Evolutionary conservation across 2,888 invertebrate species (phyloP).

Genomic region (Gastrophysa polygoni): DNA sequence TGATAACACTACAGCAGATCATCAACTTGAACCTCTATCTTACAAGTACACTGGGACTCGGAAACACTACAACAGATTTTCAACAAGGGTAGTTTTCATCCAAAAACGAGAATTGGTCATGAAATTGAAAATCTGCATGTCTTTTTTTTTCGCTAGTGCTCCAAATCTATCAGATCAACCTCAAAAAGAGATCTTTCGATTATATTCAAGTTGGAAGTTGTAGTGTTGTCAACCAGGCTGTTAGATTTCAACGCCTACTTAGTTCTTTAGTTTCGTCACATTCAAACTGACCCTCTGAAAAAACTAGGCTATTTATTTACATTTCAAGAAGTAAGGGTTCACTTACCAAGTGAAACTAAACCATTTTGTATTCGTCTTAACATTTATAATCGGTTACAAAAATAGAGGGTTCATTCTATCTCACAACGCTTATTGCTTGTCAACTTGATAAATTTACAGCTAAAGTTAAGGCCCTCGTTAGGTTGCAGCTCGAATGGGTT

Average conservation of each 20-base stretch:
- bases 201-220: no score
- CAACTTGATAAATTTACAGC: conserved; percentile 54
- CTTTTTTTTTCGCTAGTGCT: no score
- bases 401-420: conserved; percentile 61
- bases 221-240: conserved; percentile 32
- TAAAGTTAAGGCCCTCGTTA: conserved; percentile 35
- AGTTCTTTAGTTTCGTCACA: conserved; percentile 40
- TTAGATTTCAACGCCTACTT: neutral
- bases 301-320: conserved; percentile 52
- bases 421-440: conserved; percentile 61
- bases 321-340: conserved; percentile 46
- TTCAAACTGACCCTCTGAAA: conserved; percentile 54
- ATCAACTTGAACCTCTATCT: conserved; percentile 47
- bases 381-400: conserved; percentile 60
- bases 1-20: conserved; percentile 5
- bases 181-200: no score
- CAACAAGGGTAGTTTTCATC: no score
- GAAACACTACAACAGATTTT: neutral
- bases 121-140: no score
- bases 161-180: no score
- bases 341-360: conserved; percentile 52
- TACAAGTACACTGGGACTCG: conserved; percentile 37
- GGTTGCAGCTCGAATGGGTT: conserved; percentile 25
- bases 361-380: conserved; percentile 46
- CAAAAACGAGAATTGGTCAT: no score